phyloP scores from a whole-genome alignment of 2,888 invertebrate species.

The Gerosis bhagava region DNA sequence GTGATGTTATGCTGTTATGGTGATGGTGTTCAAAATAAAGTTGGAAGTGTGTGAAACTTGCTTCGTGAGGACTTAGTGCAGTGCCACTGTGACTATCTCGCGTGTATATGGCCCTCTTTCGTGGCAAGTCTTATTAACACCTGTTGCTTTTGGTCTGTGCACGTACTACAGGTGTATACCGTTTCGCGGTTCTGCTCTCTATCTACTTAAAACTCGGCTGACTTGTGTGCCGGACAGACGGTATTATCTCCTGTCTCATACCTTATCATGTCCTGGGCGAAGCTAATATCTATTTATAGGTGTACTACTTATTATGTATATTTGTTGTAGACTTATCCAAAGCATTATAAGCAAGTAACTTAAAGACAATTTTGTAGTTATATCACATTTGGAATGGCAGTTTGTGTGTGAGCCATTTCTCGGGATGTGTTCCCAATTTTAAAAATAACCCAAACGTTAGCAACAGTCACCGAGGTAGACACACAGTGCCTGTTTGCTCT shows the following conservation, averaged over 20 bases:
- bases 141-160: slow-evolving; percentile 57
- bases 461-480: slow-evolving; percentile 45
- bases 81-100: slow-evolving; percentile 43
- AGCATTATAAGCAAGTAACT: too few relatives aligned
- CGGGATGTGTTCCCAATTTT: slow-evolving; percentile 57
- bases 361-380: slow-evolving; percentile 13
- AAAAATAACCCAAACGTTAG: slow-evolving; percentile 63
- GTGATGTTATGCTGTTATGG: slow-evolving; percentile 34
- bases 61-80: slow-evolving; percentile 42
- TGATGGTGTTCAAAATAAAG: slow-evolving; percentile 53
- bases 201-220: slow-evolving; percentile 53
- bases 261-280: slow-evolving; percentile 68
- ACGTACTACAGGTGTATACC: slow-evolving; percentile 28
- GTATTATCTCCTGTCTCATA: slow-evolving; percentile 25
- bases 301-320: slow-evolving; percentile 52
- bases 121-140: slow-evolving; percentile 49
- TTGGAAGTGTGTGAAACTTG: slow-evolving; percentile 60
- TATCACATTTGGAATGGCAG: slow-evolving; percentile 17
- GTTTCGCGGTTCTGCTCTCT: slow-evolving; percentile 42
- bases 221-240: slow-evolving; percentile 29
- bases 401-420: slow-evolving; percentile 36
- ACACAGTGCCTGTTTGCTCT: slow-evolving; percentile 56
- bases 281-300: slow-evolving; percentile 66
- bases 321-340: slow-evolving; percentile 37
- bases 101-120: slow-evolving; percentile 36